Base-by-base conservation (phyloP, 2,113 vertebrate species). In the Seriola aureovittata region DNA sequence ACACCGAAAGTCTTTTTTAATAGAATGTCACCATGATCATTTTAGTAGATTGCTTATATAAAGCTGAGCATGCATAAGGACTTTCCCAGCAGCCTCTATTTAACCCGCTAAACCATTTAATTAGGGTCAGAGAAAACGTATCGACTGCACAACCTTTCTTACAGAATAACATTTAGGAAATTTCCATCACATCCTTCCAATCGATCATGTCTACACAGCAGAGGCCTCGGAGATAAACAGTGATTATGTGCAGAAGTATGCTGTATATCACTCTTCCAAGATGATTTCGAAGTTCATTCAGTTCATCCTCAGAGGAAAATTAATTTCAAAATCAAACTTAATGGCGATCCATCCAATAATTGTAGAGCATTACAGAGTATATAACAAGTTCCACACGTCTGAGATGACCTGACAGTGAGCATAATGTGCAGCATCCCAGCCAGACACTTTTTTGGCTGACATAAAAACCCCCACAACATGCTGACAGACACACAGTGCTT, bases 1-100 rank as follows among this genome's bases (percentile, higher is more conserved):
- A 29, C 29, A 29, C 29, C 29, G 29, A 29, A 29, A 29, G 29
- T 29, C 29, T 29, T 29, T 29, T 29, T 29, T 29, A 29, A 29
- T 29, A 29, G 29, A 29, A 29, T 29, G 29, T 29, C 29, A 29
- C 29, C 29, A 29, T 29, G 29, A 29, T 29, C 29, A 29, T 29
- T 29, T 29, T 29, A 29, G 29, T 29, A 29, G 29, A 29, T 29
- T 54, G 19, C 57, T 60, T 75, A 32, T 17, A 25, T 72, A 73
- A 82, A 90, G 62, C 68, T 57, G 40, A 54, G 90, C 89, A 92
- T 90, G 29, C 29, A 29, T 29, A 29, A 29, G 29, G 29, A 29
- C 29, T 29, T 29, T 29, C 29, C 29, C 29, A 29, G 88, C 88
- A 87, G 82, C 86, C 86, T 78, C 78, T 73, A 17, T 46, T 71